Percentiles rank a stretch among this genome's conserved stretches.
Conservation (phyloP, 2,888 invertebrate species). For the Choristoneura rosaceana region DNA sequence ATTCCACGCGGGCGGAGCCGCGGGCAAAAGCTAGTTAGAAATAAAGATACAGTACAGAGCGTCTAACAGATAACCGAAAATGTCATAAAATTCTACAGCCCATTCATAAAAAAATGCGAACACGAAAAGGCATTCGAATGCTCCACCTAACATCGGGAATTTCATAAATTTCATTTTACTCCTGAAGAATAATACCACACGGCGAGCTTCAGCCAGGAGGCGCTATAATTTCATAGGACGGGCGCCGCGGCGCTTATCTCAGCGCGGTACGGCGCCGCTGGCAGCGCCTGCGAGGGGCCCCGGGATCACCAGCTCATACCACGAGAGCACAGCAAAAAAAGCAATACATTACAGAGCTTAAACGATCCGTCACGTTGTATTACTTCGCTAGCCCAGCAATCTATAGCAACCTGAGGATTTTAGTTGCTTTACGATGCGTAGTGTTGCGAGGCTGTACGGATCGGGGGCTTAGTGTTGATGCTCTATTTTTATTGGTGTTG, state of each 20-base stretch:
- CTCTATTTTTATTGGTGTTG: constrained; percentile 12
- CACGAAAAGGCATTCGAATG: too few relatives aligned
- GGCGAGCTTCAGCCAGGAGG: constrained; percentile 59
- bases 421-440: too few relatives aligned
- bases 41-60: too few relatives aligned
- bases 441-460: constrained; percentile 48
- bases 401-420: neutral
- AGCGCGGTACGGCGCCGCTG: constrained; percentile 79
- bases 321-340: neutral
- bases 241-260: constrained; percentile 82
- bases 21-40: too few relatives aligned
- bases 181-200: constrained; percentile 27
- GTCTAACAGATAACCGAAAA: too few relatives aligned
- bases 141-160: too few relatives aligned
- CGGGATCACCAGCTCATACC: constrained; percentile 9
- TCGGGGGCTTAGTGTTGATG: constrained; percentile 25
- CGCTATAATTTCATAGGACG: constrained; percentile 83
- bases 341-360: neutral
- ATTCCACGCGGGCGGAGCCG: too few relatives aligned
- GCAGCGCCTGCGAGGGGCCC: constrained; percentile 65
- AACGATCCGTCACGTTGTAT: neutral
- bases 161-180: neutral
- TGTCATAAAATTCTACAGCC: too few relatives aligned
- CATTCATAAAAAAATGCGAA: too few relatives aligned
- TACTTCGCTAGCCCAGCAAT: neutral